Evolutionary conservation across 2,888 invertebrate species (phyloP), one percentile per base, ranked within the genome.

Genomic region (Calephelis perditalis): DNA sequence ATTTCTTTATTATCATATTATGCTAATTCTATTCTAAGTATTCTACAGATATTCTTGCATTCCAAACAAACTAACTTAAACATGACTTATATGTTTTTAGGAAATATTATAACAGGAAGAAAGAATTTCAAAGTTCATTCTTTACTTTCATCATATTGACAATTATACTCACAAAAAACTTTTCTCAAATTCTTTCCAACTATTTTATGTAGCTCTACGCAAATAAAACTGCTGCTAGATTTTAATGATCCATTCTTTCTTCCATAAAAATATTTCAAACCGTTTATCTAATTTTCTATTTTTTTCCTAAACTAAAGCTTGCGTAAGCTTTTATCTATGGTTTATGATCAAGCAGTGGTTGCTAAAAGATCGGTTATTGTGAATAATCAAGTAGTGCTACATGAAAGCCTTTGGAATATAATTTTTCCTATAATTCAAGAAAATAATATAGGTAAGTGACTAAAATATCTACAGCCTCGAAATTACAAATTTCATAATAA

Each of bases 271-370:
- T 6, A 26, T 12, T 9, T 5, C 2, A 26, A 4, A 7, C 49
- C 26, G 4, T 6, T 47, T 15, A 12, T 49, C 15, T 26, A 26
- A 10, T 49, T 26, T 49, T 26, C 10, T 49, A 26, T 49, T 6
- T 44, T 44, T 45, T 35, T 26, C 54, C 44, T 55, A 56, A 12
- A 45, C 7, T 10, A 37, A 55, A 60, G 60, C 60, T 44, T 47
- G 46, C 56, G 55, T 10, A 60, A 60, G 60, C 60, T 46, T 45
- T 57, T 6, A 26, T 60, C 55, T 59, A 59, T 35, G 35, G 45
- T 26, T 45, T 57, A 26, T 57, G 45, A 46, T 47, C 56, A 56
- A 56, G 60, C 60, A 59, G 59, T 45, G 59, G 36, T 54, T 59
- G 26, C 26, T 57, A 57, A 57, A 35, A 45, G 26, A 45, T 57